Conservation (phyloP, 1,140 invertebrate genomes). For the Zaprionus africanus region DNA sequence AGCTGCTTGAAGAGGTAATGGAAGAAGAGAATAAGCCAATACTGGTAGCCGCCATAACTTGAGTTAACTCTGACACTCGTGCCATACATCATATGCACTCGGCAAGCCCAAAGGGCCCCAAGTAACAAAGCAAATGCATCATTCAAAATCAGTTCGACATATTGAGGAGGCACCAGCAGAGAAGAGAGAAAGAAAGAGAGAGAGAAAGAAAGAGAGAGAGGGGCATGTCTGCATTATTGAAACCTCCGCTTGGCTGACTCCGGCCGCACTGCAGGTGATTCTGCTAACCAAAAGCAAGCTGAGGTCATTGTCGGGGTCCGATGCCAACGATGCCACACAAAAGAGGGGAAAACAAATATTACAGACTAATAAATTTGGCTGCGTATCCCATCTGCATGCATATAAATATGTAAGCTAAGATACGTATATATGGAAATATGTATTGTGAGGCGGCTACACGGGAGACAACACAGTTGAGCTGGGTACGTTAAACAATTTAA, state of each 20-base stretch:
- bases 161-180: slow-evolving; percentile 56
- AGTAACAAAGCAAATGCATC: slow-evolving; percentile 65
- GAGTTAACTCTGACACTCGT: slow-evolving; percentile 51
- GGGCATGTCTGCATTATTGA: slow-evolving; percentile 61
- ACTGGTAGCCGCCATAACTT: slow-evolving; percentile 60
- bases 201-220: background rate
- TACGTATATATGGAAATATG: background rate
- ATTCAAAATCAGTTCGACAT: slow-evolving; percentile 62
- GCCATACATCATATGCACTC: slow-evolving; percentile 53
- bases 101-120: slow-evolving; percentile 19
- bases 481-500: background rate
- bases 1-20: background rate
- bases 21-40: slow-evolving; percentile 3
- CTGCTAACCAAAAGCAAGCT: slow-evolving; percentile 53
- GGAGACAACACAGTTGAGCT: too few relatives aligned
- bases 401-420: slow-evolving; percentile 4
- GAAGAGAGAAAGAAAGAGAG: background rate
- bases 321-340: slow-evolving; percentile 25
- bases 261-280: slow-evolving; percentile 70
- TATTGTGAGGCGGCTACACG: background rate
- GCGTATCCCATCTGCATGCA: slow-evolving; percentile 36
- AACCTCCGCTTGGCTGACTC: slow-evolving; percentile 45
- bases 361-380: slow-evolving; percentile 63
- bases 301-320: slow-evolving; percentile 59
- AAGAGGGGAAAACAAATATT: slow-evolving; percentile 41